These are phyloP conservation scores for Polydrusus tereticollis DNA, from an alignment of 2,888 invertebrate species.

Conservation along the genomic window DNA sequence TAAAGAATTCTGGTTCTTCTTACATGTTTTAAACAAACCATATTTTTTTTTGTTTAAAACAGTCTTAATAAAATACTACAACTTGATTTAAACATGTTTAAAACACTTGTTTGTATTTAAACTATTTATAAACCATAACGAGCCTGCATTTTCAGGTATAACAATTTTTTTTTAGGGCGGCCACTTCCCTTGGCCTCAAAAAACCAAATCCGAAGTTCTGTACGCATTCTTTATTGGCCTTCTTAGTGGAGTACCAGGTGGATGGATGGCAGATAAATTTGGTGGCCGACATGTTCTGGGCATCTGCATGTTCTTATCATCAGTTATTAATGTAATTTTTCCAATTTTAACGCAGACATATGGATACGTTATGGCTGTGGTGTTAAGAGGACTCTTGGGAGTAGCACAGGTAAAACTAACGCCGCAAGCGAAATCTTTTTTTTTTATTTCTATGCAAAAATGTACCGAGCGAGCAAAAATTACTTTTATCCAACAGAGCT, in stretches of 20 bases:
- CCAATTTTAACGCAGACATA: constrained; percentile 75
- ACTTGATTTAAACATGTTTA: too few relatives aligned
- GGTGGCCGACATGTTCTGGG: constrained; percentile 88
- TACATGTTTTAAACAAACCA: too few relatives aligned
- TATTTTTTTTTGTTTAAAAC: too few relatives aligned
- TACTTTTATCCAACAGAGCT: too few relatives aligned
- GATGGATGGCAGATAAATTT: constrained; percentile 81
- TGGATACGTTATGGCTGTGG: constrained; percentile 75
- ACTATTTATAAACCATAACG: too few relatives aligned
- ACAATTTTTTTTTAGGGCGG: constrained; percentile 13
- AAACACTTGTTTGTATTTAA: too few relatives aligned
- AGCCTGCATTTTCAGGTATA: too few relatives aligned
- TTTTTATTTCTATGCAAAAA: too few relatives aligned
- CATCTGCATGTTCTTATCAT: constrained; percentile 83
- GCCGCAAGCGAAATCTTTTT: too few relatives aligned
- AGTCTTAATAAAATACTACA: too few relatives aligned
- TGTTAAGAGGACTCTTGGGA: constrained; percentile 78
- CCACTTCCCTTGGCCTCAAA: constrained; percentile 74
- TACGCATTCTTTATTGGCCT: constrained; percentile 90
- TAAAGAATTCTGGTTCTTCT: too few relatives aligned
- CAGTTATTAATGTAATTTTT: constrained; percentile 82
- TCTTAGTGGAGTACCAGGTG: constrained; percentile 85
- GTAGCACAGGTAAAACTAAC: constrained; percentile 67
- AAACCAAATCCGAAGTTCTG: constrained; percentile 80
- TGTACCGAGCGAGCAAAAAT: too few relatives aligned